Evolutionary conservation across 2,113 vertebrate genomes (phyloP), one percentile per base, ranked within the genome.

Genomic region (Collichthys lucidus): DNA sequence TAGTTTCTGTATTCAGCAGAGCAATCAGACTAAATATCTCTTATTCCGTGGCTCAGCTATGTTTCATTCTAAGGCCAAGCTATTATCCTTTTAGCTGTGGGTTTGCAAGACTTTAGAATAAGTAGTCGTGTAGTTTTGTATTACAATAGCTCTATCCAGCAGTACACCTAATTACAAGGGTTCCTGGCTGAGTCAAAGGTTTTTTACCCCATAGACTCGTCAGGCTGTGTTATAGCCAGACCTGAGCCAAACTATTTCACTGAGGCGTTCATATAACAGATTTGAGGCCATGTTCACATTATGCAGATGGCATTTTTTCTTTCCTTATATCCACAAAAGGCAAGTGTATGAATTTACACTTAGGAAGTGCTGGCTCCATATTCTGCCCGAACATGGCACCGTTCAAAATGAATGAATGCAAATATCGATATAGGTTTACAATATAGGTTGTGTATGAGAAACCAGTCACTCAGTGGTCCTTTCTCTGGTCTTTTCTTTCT

Each of bases 21-120:
- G 89, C 91, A 94, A 91, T 90, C n/a, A 16, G 68, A 92, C 89
- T 91, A 92, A 93, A 92, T 94, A 92, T 92, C 85, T 93, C 82
- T 92, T 84, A 93, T 90, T 93, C 91, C 63, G 4, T 66, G 89
- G 91, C 91, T 93, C 84, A 92, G 86, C 91, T 89, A 84, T 90
- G 92, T 89, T 92, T 92, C 84, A 67, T 63, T 90, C 80, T 93
- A 94, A 94, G 90, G 86, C 92, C 1, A 1, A 86, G 91, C 92
- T 86, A 90, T 94, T 94, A 94, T 94, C 93, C 91, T 56, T 92
- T 94, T 94, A 94, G 91, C 85, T 89, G 85, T 75, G 82, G 91
- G 88, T 92, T 93, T 93, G 73, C 71, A 55, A 90, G 93, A 92
- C 88, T 92, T 92, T 89, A 91, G 85, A 92, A 86, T 85, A 69